Base-by-base conservation (phyloP, 1,140 invertebrate species). In the Trichomalopsis sarcophagae region DNA sequence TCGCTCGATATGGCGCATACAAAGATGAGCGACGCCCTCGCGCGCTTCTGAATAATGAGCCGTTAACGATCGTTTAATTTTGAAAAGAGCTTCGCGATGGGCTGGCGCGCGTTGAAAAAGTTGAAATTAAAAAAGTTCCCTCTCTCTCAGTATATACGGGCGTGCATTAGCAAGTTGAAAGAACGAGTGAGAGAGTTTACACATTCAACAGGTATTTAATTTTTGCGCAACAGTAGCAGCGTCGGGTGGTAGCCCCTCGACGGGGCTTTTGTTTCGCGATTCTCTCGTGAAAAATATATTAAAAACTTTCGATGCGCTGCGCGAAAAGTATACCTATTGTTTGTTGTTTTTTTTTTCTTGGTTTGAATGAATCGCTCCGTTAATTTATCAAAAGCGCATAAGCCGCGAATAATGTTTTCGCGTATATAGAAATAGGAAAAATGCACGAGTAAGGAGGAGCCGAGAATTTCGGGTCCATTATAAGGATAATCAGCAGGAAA, bases 401-500 rank as follows among this genome's bases (percentile, higher is more conserved):
- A 44, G 40, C 40, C 9, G 40, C 7, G 40, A 9, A 36, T 36
- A 36, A 27, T 27, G 1, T 27, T 27, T 27, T 27, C 3, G 36
- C 36, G 36, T 9, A 9, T 9, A 9, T 1, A n/a, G n/a, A 44
- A 44, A 44, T 44, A 36, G 2, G 40, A 44, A 44, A 44, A 44
- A 44, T 44, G 1, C 40, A 1, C 40, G 40, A 44, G 10, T 7
- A 44, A 44, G 11, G 6, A 44, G 40, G 6, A 0, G 40, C 9
- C 5, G 2, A 17, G 47, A 13, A 71, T 81, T 81, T 74, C 9
- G 13, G 21, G 6, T 81, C 44, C 27, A 81, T 81, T 81, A 68
- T 44, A 47, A 81, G 36, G 5, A 81, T 90, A 88, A 90, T 91
- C 85, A 87, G 84, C 88, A 90, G 89, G 88, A 92, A 92, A 91